Base-by-base conservation (phyloP, 1,140 invertebrate genomes). In the Heliconius congener region DNA sequence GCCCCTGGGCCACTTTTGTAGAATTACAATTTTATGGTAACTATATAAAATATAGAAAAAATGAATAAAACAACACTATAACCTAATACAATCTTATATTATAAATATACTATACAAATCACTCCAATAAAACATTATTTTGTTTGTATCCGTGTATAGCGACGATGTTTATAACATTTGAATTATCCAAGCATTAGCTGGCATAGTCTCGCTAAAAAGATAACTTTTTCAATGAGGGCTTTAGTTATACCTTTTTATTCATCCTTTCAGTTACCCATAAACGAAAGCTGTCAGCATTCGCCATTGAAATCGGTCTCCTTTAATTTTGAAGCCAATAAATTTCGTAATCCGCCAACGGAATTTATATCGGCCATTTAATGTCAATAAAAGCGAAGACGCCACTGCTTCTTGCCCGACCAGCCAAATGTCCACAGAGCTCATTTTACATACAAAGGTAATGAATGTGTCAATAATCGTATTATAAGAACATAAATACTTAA, bases 301-400 rank as follows among this genome's bases (percentile, higher is more conserved):
- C 91, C 92, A 93, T 93, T 93, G 92, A 93, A 92, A 92, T 93
- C 92, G 92, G 92, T 88, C 90, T 89, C 92, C 85, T 93, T 93
- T 93, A 93, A 93, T 92, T 93, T 93, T 92, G 87, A 93, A 88
- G 85, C 89, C 87, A 93, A 92, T 93, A 93, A 92, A 93, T 92
- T 91, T 90, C 85, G 92, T 92, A 92, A 93, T 92, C 91, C 90
- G 90, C 91, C 92, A 92, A 88, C 85, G 86, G 89, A 91, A 91
- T 92, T 92, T 93, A 93, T 93, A 93, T 93, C 88, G 87, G 81
- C 92, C 89, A 93, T 92, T 93, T 93, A 93, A 90, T 86, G 92
- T 90, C 91, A 92, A 92, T 91, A 90, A 92, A 90, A 90, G 85
- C 82, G 82, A 83, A 82, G 83, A 87, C 82, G 81, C 82, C 81